Percentiles rank a stretch among this genome's conserved stretches.
phyloP scores from a whole-genome alignment of 2,888 invertebrate species.

The Nomada goodeniana region DNA sequence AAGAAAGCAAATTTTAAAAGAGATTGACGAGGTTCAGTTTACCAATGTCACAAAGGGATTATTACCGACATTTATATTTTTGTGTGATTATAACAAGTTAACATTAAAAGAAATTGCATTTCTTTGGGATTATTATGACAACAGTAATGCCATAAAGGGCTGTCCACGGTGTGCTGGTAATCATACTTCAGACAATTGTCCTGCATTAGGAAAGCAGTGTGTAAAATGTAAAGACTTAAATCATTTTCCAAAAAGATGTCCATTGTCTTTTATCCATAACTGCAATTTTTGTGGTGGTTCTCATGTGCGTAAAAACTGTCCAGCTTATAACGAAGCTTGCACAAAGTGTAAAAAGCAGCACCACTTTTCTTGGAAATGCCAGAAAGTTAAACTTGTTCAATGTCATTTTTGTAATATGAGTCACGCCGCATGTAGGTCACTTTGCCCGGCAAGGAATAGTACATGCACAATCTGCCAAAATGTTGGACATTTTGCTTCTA shows the following conservation, averaged over 20 bases:
- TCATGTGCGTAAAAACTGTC: conserved; percentile 39
- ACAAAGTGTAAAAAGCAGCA: conserved; percentile 36
- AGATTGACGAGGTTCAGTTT: conserved; percentile 20
- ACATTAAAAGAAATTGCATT: conserved; percentile 38
- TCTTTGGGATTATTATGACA: conserved; percentile 27
- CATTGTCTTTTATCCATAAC: background rate
- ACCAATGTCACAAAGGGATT: background rate
- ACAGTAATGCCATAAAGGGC: background rate
- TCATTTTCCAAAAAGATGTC: conserved; percentile 41
- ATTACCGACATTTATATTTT: conserved; percentile 32
- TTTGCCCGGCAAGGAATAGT: conserved; percentile 14
- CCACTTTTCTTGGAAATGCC: conserved; percentile 55
- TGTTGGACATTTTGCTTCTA: conserved; percentile 20
- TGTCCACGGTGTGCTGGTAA: conserved; percentile 29
- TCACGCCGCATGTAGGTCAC: conserved; percentile 11
- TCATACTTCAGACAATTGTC: conserved; percentile 28
- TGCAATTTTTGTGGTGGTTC: conserved; percentile 44
- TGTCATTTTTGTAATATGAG: conserved; percentile 19
- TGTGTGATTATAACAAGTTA: conserved; percentile 16
- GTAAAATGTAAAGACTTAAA: conserved; percentile 41
- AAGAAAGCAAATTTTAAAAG: conserved; percentile 26
- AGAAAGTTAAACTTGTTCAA: background rate
- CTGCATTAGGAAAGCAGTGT: conserved; percentile 44
- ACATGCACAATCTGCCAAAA: background rate
- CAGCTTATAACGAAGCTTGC: conserved; percentile 45